Evolutionary conservation across 2,113 vertebrate genomes (phyloP), one percentile per base, ranked within the genome.

Genomic region (Cyphomyrus discorhynchus): DNA sequence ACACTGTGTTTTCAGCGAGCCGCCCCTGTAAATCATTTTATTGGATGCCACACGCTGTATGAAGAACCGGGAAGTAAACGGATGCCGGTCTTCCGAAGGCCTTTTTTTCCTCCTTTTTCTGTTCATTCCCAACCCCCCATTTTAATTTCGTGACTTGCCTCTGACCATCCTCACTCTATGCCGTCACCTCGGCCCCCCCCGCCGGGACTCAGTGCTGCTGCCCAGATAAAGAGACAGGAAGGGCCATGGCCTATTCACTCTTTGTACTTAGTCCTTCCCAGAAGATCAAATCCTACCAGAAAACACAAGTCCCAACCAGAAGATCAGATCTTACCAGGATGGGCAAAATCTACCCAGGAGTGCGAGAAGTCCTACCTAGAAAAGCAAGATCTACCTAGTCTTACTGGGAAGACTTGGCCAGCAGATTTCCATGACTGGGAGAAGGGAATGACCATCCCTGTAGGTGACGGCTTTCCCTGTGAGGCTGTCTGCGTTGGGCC

Each of bases 151-250:
- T 50, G 21, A 46, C 39, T 45, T 39, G 15, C 52, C 52, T 19
- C 52, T 53, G 52, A 85, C 11, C 83, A 19, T 85, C 45, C 45
- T 85, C 83, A 17, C 21, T 27, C 46, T 85, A 15, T 85, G 45
- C n/a, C 3, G 13, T 88, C 90, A 89, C 84, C 84, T 89, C 4
- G 89, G 90, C 86, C 90, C 74, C 74, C 35, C 89, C 90, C 9
- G 7, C 56, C 7, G 0, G 56, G 1, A 7, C 21, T 58, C 11
- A 8, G 19, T 24, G 6, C 19, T 58, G 56, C 7, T 58, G 21
- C 21, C 21, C 56, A n/a, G 56, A n/a, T 24, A n/a, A 24, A 17
- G 58, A 62, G 2, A 8, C 56, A 24, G 56, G 56, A 24, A 24
- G 56, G 6, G 1, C 56, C 8, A 10, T 3, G 2, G 24, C n/a